A percentile compares a stretch with the other conserved stretches of the same genome.
Conservation (phyloP, 2,113 vertebrate species). For the Oenanthe oenanthe region DNA sequence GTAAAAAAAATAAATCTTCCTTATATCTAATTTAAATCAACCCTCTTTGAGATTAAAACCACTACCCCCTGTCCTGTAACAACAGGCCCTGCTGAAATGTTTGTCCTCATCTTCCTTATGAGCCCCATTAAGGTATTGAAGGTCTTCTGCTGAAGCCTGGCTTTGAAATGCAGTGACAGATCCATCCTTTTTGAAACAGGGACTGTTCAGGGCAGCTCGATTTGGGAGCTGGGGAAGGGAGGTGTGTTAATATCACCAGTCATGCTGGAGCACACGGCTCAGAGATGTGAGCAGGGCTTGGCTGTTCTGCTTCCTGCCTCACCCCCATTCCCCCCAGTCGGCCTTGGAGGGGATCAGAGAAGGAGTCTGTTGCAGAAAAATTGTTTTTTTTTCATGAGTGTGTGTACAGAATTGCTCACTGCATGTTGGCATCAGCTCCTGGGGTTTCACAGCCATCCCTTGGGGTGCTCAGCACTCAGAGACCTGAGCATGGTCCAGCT, state of each 20-base stretch:
- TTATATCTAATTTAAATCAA: neutral
- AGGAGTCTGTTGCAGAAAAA: neutral
- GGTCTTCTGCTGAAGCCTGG: neutral
- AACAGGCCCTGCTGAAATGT: neutral
- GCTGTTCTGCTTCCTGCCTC: neutral
- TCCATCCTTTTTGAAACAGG: neutral
- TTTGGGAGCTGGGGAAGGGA: neutral
- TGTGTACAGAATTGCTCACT: neutral
- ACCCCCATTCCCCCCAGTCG: fast-evolving
- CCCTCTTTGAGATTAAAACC: neutral
- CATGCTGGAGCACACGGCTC: neutral
- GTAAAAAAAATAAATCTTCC: neutral
- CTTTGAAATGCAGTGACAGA: neutral
- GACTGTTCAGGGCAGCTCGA: neutral
- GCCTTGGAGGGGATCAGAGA: neutral
- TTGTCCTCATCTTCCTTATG: neutral
- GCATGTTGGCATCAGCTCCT: neutral
- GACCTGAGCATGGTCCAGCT: neutral
- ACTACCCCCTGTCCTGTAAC: neutral
- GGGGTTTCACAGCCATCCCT: fast-evolving
- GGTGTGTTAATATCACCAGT: neutral
- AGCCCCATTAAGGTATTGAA: neutral
- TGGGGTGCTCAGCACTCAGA: neutral
- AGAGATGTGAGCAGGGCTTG: neutral
- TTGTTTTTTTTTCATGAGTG: neutral